Evolutionary conservation across 2,888 invertebrate genomes (phyloP).

Genomic region (Yponomeuta plumbellus): DNA sequence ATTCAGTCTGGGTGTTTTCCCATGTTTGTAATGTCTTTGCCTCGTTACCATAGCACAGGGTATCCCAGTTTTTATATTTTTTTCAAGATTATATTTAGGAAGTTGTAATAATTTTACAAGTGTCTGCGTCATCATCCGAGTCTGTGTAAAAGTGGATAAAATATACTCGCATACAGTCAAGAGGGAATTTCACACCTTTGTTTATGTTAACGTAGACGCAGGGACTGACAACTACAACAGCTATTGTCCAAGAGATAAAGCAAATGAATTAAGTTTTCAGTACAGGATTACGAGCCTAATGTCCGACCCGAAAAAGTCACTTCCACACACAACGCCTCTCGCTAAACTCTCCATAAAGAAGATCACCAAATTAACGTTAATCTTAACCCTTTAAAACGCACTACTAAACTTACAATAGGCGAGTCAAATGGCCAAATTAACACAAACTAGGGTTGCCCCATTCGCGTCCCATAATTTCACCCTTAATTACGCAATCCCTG

Average conservation of each 20-base stretch:
- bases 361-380: neutral
- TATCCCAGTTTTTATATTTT: too few species aligned
- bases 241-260: constrained; percentile 43
- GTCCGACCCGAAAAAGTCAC: neutral
- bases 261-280: constrained; percentile 48
- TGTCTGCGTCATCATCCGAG: too few species aligned
- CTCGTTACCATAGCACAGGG: too few species aligned
- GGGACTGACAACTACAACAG: constrained; percentile 44
- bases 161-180: too few species aligned
- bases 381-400: constrained; percentile 1
- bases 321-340: neutral
- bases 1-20: too few species aligned
- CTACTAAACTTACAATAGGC: constrained; percentile 4
- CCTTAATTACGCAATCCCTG: constrained; percentile 4
- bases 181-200: too few species aligned
- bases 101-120: too few species aligned
- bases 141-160: too few species aligned
- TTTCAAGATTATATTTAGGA: too few species aligned
- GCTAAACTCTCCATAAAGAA: neutral
- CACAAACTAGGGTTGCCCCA: neutral
- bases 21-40: too few species aligned
- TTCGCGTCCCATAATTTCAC: neutral
- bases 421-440: constrained; percentile 2
- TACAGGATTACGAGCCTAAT: constrained; percentile 28
- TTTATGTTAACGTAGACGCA: constrained; percentile 49